Base-by-base conservation (phyloP, 1,140 invertebrate genomes). In the Antheraea pernyi region DNA sequence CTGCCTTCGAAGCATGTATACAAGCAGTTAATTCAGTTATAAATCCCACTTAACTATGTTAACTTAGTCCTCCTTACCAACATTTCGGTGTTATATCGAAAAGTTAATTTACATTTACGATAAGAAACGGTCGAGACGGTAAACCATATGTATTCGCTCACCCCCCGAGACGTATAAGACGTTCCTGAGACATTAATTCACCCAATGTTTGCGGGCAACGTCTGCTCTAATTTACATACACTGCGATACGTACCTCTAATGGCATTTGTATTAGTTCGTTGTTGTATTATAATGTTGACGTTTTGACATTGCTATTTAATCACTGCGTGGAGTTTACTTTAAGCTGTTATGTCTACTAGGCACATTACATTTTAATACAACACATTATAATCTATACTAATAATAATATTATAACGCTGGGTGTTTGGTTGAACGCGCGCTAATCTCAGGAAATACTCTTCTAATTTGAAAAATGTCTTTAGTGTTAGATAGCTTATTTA, bases 201-300 rank as follows among this genome's bases (percentile, higher is more conserved):
- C 76, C 78, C 83, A 77, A 79, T 88, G 87, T 89, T 88, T 86
- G 82, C 80, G 77, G 78, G 78, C 71, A 80, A 74, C 80, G 84
- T 82, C 81, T 85, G 75, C 73, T 80, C 76, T 82, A 79, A 88
- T 89, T 88, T 88, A 84, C 85, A 89, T 89, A 84, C 81, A 79
- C 46, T 53, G 68, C 71, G 76, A 79, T 78, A 71, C 70, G 76
- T 76, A 73, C 69, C 64, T 66, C 71, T 80, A 81, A 82, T 81
- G 69, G 76, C 69, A 79, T 85, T 82, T 75, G 68, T 81, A 81
- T 85, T 82, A 78, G 68, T 75, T 73, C 70, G 69, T 67, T 73
- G 68, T 67, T 73, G 68, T 67, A 59, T 68, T 75, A 66, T 48
- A 60, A 59, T 48, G 68, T 74, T 67, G 68, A 75, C 69, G 65